Evolutionary conservation across 2,113 vertebrate genomes (phyloP), one percentile per base, ranked within the genome.

Genomic region (Rafetus swinhoei): DNA sequence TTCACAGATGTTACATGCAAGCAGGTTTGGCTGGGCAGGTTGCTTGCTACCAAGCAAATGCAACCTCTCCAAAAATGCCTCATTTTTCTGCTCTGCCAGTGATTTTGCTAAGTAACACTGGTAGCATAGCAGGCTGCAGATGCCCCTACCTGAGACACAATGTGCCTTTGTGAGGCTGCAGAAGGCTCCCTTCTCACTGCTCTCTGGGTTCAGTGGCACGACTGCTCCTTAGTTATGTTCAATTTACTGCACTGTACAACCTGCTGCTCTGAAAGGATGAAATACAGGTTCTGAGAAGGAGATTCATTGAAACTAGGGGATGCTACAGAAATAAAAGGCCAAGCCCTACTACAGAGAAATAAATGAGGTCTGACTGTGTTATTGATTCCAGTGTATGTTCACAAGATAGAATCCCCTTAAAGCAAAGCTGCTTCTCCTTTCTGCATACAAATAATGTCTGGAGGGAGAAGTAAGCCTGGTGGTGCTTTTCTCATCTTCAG

Each of bases 331-430:
- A 25, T 91, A 76, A 86, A 95, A 89, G 55, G 27, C 86, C 18
- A 52, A 95, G 57, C 55, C 53, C 25, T 83, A 24, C 65, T 82
- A 10, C 65, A 69, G 62, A 92, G 69, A 93, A 88, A 82, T 39
- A 93, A 95, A 82, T 87, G 81, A 80, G 29, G 52, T 95, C 82
- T 86, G 84, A 60, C 27, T 53, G 72, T 50, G 52, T 53, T 86
- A 89, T 96, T 92, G 91, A 92, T 96, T 86, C 81, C 79, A 79
- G n/a, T 79, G 19, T 81, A 8, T 82, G 93, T 62, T 79, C 82
- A 69, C 79, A 80, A 9, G 57, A 87, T 87, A 7, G 86, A 93
- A 92, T 93, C 88, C 85, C 62, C 87, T 92, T 56, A 89, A 95
- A 90, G 91, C 79, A 91, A 85, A 91, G 79, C 55, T 5, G 6